phyloP scores from a whole-genome alignment of 2,113 vertebrate species.

The Burhinus bistriatus region DNA sequence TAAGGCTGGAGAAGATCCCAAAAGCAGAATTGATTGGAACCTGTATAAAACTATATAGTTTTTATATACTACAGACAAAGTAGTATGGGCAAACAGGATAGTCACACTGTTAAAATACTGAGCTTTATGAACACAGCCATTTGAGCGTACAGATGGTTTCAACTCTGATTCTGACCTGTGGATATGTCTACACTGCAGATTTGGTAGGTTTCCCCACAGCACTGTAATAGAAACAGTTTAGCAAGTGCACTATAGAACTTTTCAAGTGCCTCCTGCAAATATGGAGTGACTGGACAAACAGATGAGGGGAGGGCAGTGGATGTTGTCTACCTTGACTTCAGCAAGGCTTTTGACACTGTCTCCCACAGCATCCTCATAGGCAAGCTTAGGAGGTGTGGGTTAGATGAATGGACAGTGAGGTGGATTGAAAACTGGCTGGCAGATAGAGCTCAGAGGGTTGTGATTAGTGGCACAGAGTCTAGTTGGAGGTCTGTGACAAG shows the following conservation, averaged over 20 bases:
- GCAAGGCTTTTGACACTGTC: no score
- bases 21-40: not conserved
- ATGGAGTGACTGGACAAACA: no score
- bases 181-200: not conserved
- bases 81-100: not conserved
- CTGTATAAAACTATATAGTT: not conserved
- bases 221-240: not conserved
- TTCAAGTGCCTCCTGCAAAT: not conserved
- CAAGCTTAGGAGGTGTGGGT: no score
- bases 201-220: not conserved
- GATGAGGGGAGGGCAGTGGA: no score
- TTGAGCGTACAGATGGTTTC: not conserved
- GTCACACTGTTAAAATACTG: not conserved
- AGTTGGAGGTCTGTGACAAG: no score
- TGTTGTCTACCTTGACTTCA: no score
- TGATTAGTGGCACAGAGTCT: no score
- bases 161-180: not conserved
- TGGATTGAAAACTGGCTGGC: no score
- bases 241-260: not conserved
- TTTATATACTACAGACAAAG: not conserved
- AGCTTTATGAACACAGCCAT: not conserved
- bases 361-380: no score
- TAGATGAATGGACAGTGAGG: no score
- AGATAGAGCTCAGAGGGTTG: no score
- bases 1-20: not conserved